Base-by-base conservation (phyloP, 2,888 invertebrate species). In the Amblyjoppa fuscipennis region DNA sequence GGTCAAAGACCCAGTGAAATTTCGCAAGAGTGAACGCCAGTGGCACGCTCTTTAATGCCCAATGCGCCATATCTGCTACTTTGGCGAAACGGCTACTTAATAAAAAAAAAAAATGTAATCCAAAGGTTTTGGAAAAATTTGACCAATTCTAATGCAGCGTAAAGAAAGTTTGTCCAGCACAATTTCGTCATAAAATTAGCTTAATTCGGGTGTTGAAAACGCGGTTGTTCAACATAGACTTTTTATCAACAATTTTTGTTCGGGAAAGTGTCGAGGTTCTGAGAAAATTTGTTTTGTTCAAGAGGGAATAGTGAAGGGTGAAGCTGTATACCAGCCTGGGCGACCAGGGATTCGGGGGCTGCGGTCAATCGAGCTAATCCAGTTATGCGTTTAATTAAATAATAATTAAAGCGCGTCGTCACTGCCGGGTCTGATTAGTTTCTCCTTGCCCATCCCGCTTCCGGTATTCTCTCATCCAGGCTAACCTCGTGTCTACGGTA, bases 1-100 rank as follows among this genome's bases (percentile, higher is more conserved):
- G 80, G 76, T 84, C 71, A 76, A 80, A 73, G 80, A 16, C 31
- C 71, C 31, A 11, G 38, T 28, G 28, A 38, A 81, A 81, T 76
- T 81, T 64, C 13, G 4, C 11, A 59, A 28, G 45, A 0, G 4
- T 5, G 45, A 49, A 49, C 45, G 16, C 45, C 45, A 3, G 45
- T 16, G 3, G 45, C 16, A 49, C 45, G 13, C 3, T 49, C 13
- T 49, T 16, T 4, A 49, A 49, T 16, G 16, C 41, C 41, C 41
- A 41, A 34, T 34, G 34, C 6, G 34, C 6, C 34, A 34, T 7
- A 34, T 34, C 34, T 34, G 34, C 34, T 34, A 34, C 34, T 6
- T 34, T 34, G 34, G 34, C 34, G 34, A 34, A 34, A 34, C 41
- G 11, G 41, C 41, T 41, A 11, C 41, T 11, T 11, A 11, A 41